Base-by-base conservation (phyloP, 2,888 invertebrate species). In the Listrodromus nycthemerus region DNA sequence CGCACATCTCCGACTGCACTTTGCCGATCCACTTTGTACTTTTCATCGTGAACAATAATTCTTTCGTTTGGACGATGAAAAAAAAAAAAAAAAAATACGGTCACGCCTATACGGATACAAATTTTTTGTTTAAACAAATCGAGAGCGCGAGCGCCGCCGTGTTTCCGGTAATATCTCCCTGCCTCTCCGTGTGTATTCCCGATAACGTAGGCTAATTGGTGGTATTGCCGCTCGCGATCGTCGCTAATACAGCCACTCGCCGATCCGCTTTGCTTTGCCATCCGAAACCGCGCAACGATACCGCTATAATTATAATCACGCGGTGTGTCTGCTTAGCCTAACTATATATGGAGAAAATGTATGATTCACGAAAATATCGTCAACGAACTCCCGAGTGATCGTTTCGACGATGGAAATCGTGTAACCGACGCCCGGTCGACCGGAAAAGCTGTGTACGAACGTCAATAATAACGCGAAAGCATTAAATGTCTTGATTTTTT, bases 351-450 rank as follows among this genome's bases (percentile, higher is more conserved):
- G 84, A 80, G 41, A 13, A 71, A 84, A 88, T 88, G 87, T 84
- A 86, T 89, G 86, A 88, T 87, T 88, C 87, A 88, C 88, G 87
- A 86, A 86, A 87, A 88, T 85, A 87, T 87, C 86, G 87, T 83
- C 86, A 71, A 85, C n/a, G 73, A 58, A 21, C 30, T 30, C 83
- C 69, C 85, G 79, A 79, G 80, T 69, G 70, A 58, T 55, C 52
- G 21, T 73, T 70, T 63, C 67, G 21, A 61, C 52, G 66, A 61
- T 55, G n/a, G 65, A 16, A 10, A 58, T n/a, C 41, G 21, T 48
- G 61, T 13, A 10, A 61, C 48, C 69, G 45, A 27, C n/a, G 13
- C 0, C 41, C 33, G 55, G 71, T 73, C 52, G 41, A 73, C 52
- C 16, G 8, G 24, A 55, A 55, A 55, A 55, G 55, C 21, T 24